Evolutionary conservation across 2,888 invertebrate genomes (phyloP).

Genomic region (Endotricha flammealis): DNA sequence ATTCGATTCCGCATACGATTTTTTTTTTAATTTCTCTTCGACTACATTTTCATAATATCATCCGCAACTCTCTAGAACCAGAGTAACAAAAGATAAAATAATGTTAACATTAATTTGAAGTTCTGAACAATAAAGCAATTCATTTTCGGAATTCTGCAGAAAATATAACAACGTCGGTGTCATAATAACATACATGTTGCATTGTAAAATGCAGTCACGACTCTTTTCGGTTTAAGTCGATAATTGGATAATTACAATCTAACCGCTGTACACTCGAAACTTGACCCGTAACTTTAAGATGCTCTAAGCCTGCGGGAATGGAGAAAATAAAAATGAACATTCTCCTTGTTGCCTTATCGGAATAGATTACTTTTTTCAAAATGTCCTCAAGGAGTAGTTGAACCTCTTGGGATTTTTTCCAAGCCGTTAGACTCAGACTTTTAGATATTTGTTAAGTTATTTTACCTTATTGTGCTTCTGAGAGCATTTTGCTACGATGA

Average conservation of each 20-base stretch:
- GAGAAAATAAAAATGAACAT: conserved; percentile 75
- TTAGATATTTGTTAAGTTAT: conserved; percentile 29
- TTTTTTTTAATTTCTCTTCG: no score
- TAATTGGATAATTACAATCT: not conserved
- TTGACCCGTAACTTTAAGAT: conserved; percentile 43
- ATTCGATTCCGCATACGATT: no score
- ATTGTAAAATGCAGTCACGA: no score
- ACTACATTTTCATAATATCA: no score
- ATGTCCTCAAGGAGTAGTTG: conserved; percentile 52
- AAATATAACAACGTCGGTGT: no score
- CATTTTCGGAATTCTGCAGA: no score
- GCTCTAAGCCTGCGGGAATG: conserved; percentile 67
- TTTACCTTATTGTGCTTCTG: conserved; percentile 25
- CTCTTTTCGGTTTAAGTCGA: no score
- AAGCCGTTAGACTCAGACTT: conserved; percentile 44
- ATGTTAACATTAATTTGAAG: no score
- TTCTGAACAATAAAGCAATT: no score
- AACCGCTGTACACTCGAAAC: conserved; percentile 21
- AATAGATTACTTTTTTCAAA: conserved; percentile 73
- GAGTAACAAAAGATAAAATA: no score
- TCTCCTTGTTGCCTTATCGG: conserved; percentile 73
- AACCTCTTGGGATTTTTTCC: conserved; percentile 38
- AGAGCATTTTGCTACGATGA: conserved; percentile 15
- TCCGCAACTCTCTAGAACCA: no score
- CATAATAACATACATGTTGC: no score